Evolutionary conservation across 1,140 invertebrate genomes (phyloP).

Genomic region (Drosophila malerkotliana): DNA sequence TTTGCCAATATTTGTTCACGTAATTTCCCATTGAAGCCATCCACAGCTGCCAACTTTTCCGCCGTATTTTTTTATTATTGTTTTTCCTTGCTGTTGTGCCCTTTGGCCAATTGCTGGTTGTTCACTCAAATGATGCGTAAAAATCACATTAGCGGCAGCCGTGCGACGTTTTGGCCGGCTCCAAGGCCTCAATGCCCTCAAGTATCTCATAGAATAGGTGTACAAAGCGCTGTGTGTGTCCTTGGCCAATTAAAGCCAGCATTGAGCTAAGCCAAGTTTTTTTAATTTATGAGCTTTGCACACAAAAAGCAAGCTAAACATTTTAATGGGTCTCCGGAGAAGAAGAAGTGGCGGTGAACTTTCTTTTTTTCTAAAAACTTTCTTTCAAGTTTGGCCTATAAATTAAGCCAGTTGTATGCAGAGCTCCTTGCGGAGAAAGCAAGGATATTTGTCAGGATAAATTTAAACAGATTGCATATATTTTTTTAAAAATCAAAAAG

Average conservation of each 20-base stretch:
- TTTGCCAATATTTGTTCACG: slow-evolving; percentile 72
- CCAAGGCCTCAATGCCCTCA: slow-evolving; percentile 15
- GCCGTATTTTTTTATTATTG: slow-evolving; percentile 12
- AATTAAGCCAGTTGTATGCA: background rate
- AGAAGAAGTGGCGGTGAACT: background rate
- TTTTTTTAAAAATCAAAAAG: background rate
- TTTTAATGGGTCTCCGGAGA: slow-evolving; percentile 22
- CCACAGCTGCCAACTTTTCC: slow-evolving; percentile 31
- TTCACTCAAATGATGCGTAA: slow-evolving; percentile 73
- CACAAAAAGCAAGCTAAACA: background rate
- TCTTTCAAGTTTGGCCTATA: background rate
- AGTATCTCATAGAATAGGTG: slow-evolving; percentile 14
- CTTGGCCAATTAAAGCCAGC: slow-evolving; percentile 59
- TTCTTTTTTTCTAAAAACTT: background rate
- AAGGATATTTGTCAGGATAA: background rate
- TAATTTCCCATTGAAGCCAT: slow-evolving; percentile 57
- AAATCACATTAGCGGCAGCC: slow-evolving; percentile 78
- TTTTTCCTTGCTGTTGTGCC: slow-evolving; percentile 20
- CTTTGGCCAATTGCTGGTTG: slow-evolving; percentile 55
- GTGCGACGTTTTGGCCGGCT: slow-evolving; percentile 56
- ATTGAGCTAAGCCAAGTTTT: slow-evolving; percentile 50
- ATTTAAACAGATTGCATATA: background rate
- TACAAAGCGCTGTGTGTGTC: background rate
- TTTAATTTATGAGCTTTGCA: slow-evolving; percentile 52
- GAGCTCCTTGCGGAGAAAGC: background rate